Conservation (phyloP, 2,797 vertebrate genomes). For the Perodicticus potto region DNA sequence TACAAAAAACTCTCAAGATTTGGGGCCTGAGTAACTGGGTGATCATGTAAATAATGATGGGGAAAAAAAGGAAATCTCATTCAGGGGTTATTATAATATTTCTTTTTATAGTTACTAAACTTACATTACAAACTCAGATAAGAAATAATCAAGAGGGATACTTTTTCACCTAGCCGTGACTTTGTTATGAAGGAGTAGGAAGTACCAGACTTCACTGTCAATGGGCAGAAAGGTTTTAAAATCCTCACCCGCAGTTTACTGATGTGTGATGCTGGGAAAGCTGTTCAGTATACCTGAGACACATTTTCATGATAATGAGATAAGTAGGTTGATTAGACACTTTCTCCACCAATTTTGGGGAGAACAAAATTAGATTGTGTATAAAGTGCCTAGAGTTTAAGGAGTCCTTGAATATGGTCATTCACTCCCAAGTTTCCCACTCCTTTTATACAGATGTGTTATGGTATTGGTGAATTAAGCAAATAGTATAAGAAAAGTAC, state of each 20-base stretch:
- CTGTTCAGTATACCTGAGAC: background rate
- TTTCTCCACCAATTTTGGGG: background rate
- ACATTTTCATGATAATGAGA: background rate
- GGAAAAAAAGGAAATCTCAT: background rate
- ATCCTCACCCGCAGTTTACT: background rate
- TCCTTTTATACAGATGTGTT: background rate
- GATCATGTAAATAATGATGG: background rate
- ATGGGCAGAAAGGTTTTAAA: background rate
- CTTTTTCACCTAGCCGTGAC: background rate
- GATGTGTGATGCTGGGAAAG: background rate
- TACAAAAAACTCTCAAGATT: background rate
- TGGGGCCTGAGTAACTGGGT: background rate
- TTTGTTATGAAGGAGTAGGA: background rate
- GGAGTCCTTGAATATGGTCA: constrained; percentile 2
- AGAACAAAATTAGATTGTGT: background rate
- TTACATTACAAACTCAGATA: background rate
- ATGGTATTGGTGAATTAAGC: background rate
- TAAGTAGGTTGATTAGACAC: background rate
- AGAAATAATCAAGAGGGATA: background rate
- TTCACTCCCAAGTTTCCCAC: background rate
- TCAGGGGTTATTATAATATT: background rate
- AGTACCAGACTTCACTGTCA: background rate
- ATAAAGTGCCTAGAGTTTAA: background rate
- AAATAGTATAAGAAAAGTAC: background rate
- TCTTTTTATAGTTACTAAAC: background rate